These are phyloP conservation scores for Zingel zingel DNA, from an alignment of 2,113 vertebrate genomes.

Conservation along the genomic window DNA sequence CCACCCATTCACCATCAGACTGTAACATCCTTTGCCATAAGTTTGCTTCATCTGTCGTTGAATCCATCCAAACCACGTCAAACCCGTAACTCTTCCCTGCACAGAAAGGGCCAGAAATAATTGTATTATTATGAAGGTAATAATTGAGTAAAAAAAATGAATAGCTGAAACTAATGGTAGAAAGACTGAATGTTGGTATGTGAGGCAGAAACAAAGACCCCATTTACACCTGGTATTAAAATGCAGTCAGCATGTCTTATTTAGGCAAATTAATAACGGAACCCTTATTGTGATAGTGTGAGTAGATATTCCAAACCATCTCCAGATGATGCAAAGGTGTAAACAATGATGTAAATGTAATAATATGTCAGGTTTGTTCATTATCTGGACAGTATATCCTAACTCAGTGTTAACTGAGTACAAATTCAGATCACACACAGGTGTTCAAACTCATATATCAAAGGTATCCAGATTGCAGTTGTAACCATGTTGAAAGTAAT, in stretches of 20 bases:
- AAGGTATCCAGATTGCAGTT: not conserved
- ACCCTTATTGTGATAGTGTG: too few species aligned
- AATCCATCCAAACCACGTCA: slow-evolving; percentile 95
- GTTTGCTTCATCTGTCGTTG: slow-evolving; percentile 86
- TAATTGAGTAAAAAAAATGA: not conserved
- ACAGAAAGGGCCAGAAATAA: slow-evolving; percentile 36
- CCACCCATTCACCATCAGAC: slow-evolving; percentile 90
- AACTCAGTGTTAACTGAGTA: not conserved
- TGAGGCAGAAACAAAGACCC: not conserved
- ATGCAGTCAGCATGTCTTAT: not conserved
- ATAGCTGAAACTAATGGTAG: not conserved
- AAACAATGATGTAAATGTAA: not conserved
- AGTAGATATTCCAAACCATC: not conserved
- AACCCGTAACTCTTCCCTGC: slow-evolving; percentile 92
- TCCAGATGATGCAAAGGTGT: not conserved
- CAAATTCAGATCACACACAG: not conserved
- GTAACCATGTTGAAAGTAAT: not conserved
- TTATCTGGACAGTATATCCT: not conserved
- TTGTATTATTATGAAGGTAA: not conserved
- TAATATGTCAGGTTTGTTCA: not conserved
- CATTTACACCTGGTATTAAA: not conserved
- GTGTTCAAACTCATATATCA: not conserved
- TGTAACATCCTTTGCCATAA: slow-evolving; percentile 93
- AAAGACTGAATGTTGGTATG: not conserved
- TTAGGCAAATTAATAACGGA: not conserved